A percentile compares a stretch with the other conserved stretches of the same genome.
phyloP scores from a whole-genome alignment of 2,797 vertebrate genomes.

The Synanceia verrucosa region DNA sequence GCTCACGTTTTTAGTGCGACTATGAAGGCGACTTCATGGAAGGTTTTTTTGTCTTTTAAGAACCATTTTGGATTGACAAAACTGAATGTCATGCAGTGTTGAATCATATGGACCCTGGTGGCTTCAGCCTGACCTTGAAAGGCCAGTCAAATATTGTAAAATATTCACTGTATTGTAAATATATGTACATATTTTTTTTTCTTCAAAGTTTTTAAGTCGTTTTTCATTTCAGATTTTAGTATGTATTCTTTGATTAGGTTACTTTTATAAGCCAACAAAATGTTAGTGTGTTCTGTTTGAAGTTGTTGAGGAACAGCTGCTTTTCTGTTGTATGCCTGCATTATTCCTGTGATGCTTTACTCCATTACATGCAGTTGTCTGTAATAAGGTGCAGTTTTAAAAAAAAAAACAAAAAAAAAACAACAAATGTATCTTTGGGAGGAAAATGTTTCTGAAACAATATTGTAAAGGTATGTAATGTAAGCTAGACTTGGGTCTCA shows the following conservation, averaged over 20 bases:
- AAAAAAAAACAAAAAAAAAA: slow-evolving; percentile 25
- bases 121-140: slow-evolving; percentile 89
- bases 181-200: slow-evolving; percentile 88
- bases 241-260: slow-evolving; percentile 92
- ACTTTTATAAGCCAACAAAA: slow-evolving; percentile 76
- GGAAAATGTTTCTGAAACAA: slow-evolving; percentile 70
- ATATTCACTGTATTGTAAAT: slow-evolving; percentile 82
- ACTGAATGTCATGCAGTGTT: slow-evolving; percentile 88
- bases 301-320: slow-evolving; percentile 63
- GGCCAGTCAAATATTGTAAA: slow-evolving; percentile 90
- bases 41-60: slow-evolving; percentile 55
- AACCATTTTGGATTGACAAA: slow-evolving; percentile 64
- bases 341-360: slow-evolving; percentile 76
- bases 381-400: slow-evolving; percentile 74
- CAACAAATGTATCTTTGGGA: slow-evolving; percentile 65
- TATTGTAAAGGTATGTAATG: slow-evolving; percentile 72
- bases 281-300: slow-evolving; percentile 71
- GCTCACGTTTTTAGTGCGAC: slow-evolving; percentile 36
- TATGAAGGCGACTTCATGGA: slow-evolving; percentile 47
- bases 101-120: slow-evolving; percentile 89
- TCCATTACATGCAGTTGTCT: slow-evolving; percentile 76
- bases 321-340: slow-evolving; percentile 76
- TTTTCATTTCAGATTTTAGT: slow-evolving; percentile 91
- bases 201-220: slow-evolving; percentile 92
- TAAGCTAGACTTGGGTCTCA: slow-evolving; percentile 69